Percentiles rank a stretch among this genome's conserved stretches.
phyloP scores from a whole-genome alignment of 2,113 vertebrate species.

The Scatophagus argus region DNA sequence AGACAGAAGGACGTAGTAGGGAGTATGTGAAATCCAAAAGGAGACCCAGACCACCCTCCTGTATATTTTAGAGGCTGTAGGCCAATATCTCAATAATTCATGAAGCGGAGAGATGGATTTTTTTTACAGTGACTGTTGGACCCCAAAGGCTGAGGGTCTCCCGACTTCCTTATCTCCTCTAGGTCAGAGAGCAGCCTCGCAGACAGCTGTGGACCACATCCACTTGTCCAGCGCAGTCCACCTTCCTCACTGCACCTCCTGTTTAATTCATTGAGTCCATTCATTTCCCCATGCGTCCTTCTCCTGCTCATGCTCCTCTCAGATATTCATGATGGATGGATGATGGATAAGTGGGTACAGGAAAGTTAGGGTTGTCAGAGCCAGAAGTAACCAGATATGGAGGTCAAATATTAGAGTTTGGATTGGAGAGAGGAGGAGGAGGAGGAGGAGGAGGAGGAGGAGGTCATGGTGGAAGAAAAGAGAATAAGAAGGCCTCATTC shows the following conservation, averaged over 20 bases:
- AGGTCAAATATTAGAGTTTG: slow-evolving; percentile 71
- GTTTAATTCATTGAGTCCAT: slow-evolving; percentile 78
- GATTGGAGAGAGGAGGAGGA: slow-evolving; percentile 12
- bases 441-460: not conserved
- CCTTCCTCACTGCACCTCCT: slow-evolving; percentile 71
- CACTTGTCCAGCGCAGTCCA: slow-evolving; percentile 70
- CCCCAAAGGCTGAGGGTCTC: slow-evolving; percentile 78
- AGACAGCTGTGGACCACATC: slow-evolving; percentile 75
- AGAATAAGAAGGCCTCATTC: slow-evolving; percentile 37
- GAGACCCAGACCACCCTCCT: slow-evolving; percentile 76
- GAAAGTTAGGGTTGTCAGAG: slow-evolving; percentile 62
- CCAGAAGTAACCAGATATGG: slow-evolving; percentile 70
- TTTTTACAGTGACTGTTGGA: slow-evolving; percentile 80
- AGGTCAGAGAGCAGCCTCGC: slow-evolving; percentile 75
- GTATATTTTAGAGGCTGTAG: slow-evolving; percentile 87
- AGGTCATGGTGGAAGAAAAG: not conserved
- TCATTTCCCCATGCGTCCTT: slow-evolving; percentile 49
- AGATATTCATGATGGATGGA: slow-evolving; percentile 65
- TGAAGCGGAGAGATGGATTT: slow-evolving; percentile 84
- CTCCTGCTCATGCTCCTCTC: slow-evolving; percentile 48
- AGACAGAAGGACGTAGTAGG: slow-evolving; percentile 61
- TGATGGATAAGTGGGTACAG: slow-evolving; percentile 70
- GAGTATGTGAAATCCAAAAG: slow-evolving; percentile 65
- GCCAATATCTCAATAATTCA: slow-evolving; percentile 93
- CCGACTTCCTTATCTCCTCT: slow-evolving; percentile 76